These are phyloP conservation scores for Dicyrtoma fusca DNA, from an alignment of 2,888 invertebrate genomes.

Conservation along the genomic window DNA sequence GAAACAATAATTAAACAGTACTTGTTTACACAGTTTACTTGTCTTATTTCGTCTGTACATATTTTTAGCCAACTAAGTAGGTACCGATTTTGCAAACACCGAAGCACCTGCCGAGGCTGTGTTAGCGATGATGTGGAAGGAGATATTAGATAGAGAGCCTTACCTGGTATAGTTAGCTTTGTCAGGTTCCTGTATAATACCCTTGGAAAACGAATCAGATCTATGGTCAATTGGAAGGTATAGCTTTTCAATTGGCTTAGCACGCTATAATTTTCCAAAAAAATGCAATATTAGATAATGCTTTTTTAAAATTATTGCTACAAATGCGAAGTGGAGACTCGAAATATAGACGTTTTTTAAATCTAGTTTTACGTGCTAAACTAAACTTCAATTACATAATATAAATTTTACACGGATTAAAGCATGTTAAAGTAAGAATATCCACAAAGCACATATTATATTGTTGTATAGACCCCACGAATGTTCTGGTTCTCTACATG, in stretches of 20 bases:
- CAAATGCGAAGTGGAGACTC: too few relatives aligned
- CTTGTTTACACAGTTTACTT: neutral
- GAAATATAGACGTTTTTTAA: too few relatives aligned
- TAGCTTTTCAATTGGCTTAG: conserved; percentile 9
- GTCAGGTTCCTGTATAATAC: conserved; percentile 47
- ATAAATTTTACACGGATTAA: too few relatives aligned
- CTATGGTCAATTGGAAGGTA: conserved; percentile 27
- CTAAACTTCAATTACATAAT: too few relatives aligned
- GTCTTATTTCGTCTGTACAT: neutral
- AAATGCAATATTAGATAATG: too few relatives aligned
- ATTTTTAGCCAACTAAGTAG: neutral
- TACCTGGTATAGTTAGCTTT: conserved; percentile 43
- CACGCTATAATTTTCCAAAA: too few relatives aligned
- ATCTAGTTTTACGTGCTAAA: too few relatives aligned
- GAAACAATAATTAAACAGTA: conserved; percentile 3
- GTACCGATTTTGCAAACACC: neutral
- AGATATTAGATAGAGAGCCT: conserved; percentile 8
- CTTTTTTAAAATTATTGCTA: too few relatives aligned
- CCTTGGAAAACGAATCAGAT: conserved; percentile 33
- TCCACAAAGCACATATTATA: too few relatives aligned
- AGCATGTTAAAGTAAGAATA: too few relatives aligned
- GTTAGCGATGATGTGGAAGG: too few relatives aligned
- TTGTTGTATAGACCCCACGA: too few relatives aligned
- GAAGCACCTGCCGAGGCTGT: neutral
- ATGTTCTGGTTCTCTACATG: neutral